A percentile compares a stretch with the other conserved stretches of the same genome.
phyloP scores from a whole-genome alignment of 2,113 vertebrate genomes.

The Epinephelus lanceolatus region DNA sequence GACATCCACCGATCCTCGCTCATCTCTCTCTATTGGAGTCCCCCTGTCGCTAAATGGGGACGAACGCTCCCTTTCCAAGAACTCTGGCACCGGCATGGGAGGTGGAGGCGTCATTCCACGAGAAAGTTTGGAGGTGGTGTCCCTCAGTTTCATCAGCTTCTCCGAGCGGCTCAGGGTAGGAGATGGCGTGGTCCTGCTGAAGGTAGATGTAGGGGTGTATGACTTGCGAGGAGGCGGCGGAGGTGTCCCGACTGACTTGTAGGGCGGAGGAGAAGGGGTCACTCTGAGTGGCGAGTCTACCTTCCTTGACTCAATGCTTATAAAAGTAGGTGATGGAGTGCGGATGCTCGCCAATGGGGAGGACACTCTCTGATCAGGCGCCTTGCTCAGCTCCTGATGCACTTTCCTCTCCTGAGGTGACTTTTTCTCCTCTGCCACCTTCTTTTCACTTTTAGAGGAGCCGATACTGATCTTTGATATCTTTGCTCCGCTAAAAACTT shows the following conservation, averaged over 20 bases:
- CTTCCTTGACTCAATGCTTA: constrained; percentile 90
- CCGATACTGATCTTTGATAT: constrained; percentile 80
- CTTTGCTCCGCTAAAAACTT: constrained; percentile 67
- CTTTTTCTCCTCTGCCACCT: constrained; percentile 72
- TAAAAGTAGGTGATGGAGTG: constrained; percentile 91
- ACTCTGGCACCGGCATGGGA: constrained; percentile 66
- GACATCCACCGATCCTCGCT: constrained; percentile 68
- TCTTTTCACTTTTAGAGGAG: constrained; percentile 79
- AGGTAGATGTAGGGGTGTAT: constrained; percentile 73
- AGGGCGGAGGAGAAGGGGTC: constrained; percentile 81
- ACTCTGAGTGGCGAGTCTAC: constrained; percentile 84
- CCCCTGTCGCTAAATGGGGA: constrained; percentile 83
- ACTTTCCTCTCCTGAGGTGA: constrained; percentile 70
- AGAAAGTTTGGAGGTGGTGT: constrained; percentile 87
- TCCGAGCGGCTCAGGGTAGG: constrained; percentile 87
- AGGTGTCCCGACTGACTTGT: constrained; percentile 78
- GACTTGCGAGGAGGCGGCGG: constrained; percentile 81
- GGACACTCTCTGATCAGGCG: constrained; percentile 72
- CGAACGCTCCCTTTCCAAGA: constrained; percentile 81
- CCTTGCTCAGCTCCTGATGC: constrained; percentile 66
- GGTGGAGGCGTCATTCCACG: constrained; percentile 71
- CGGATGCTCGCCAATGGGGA: constrained; percentile 86
- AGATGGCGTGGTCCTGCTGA: constrained; percentile 81
- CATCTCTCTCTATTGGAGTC: constrained; percentile 78
- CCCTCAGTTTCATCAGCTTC: constrained; percentile 89